phyloP scores from a whole-genome alignment of 2,888 invertebrate species.

The Allacma fusca region DNA sequence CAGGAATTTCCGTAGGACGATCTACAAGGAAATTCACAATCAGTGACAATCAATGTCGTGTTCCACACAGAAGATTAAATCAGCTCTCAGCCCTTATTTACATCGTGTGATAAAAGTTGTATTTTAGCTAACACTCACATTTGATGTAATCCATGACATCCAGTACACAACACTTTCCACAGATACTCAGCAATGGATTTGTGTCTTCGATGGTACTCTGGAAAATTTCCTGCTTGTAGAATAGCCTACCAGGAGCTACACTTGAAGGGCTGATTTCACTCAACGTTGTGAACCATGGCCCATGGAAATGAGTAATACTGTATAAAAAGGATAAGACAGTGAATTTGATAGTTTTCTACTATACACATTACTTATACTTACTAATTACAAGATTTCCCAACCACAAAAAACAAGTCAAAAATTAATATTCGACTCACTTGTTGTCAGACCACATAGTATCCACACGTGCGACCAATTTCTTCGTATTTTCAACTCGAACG shows the following conservation, averaged over 20 bases:
- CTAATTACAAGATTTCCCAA: too few species aligned
- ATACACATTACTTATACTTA: too few species aligned
- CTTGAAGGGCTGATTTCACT: conserved; percentile 76
- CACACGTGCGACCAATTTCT: conserved; percentile 90
- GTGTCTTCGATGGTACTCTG: conserved; percentile 90
- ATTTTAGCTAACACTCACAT: conserved; percentile 68
- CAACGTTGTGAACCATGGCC: conserved; percentile 91
- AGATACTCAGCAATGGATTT: conserved; percentile 87
- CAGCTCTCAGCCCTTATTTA: too few species aligned
- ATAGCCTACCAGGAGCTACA: conserved; percentile 76
- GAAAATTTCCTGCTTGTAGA: conserved; percentile 93
- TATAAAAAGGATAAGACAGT: conserved; percentile 62
- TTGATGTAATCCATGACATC: conserved; percentile 89
- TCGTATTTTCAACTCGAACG: conserved; percentile 87
- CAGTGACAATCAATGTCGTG: too few species aligned
- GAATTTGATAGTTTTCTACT: too few species aligned
- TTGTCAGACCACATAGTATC: conserved; percentile 94
- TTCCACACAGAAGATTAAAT: too few species aligned
- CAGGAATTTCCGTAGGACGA: conserved; percentile 91
- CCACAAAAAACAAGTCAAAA: too few species aligned
- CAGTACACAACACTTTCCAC: conserved; percentile 89
- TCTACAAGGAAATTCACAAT: conserved; percentile 67
- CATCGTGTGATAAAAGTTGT: too few species aligned
- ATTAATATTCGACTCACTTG: conserved; percentile 73
- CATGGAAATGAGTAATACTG: conserved; percentile 89